These are phyloP conservation scores for Steromphala cineraria DNA, from an alignment of 2,888 invertebrate genomes.

Conservation along the genomic window DNA sequence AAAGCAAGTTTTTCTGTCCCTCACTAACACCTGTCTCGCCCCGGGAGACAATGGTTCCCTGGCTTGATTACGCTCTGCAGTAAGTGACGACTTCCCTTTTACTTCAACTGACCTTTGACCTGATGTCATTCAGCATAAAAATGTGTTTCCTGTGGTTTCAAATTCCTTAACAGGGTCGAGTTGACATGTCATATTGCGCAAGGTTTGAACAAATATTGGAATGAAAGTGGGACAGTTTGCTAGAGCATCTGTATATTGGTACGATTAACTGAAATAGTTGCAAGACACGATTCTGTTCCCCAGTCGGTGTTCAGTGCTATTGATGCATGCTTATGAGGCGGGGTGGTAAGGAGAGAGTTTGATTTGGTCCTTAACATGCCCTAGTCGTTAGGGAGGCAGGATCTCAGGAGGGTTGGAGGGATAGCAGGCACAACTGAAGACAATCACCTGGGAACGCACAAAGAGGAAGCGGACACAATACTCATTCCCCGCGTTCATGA, in stretches of 20 bases:
- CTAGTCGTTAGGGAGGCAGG: neutral
- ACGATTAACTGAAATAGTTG: too few relatives aligned
- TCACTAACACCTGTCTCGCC: neutral
- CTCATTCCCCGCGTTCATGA: slow-evolving; percentile 15
- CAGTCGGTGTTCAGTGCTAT: too few relatives aligned
- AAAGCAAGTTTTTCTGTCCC: neutral
- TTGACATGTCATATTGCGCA: neutral
- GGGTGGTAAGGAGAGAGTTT: neutral
- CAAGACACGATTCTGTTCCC: too few relatives aligned
- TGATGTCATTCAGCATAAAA: neutral
- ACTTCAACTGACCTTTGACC: neutral
- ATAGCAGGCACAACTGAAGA: neutral
- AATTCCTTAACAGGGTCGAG: neutral
- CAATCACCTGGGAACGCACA: slow-evolving; percentile 9
- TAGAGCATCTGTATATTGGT: too few relatives aligned
- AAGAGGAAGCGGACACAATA: slow-evolving; percentile 1
- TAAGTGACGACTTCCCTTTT: slow-evolving; percentile 8
- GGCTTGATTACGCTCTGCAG: neutral
- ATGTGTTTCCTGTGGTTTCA: neutral
- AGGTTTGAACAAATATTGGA: too few relatives aligned
- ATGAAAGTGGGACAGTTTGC: too few relatives aligned
- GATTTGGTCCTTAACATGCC: neutral
- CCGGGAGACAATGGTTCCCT: neutral
- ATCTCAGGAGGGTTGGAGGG: neutral
- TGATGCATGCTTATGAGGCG: neutral